A percentile compares a stretch with the other conserved stretches of the same genome.
Evolutionary conservation across 2,888 invertebrate genomes (phyloP).

Genomic region (Phorcus lineatus): DNA sequence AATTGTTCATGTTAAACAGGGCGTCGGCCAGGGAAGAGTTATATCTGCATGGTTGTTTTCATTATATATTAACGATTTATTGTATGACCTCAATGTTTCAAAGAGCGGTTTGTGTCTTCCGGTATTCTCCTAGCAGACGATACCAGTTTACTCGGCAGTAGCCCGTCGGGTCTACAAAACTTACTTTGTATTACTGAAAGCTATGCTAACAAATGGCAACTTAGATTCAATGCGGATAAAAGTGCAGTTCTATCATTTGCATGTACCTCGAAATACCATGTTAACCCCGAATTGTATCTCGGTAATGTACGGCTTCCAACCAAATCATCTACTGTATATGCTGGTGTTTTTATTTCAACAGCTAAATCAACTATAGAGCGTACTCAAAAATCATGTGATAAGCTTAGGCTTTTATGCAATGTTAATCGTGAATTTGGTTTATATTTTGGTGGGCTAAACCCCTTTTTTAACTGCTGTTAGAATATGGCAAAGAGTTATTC

Average conservation of each 20-base stretch:
- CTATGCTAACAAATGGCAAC: background rate
- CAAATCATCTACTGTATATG: background rate
- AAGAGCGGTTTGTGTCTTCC: background rate
- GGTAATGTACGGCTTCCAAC: background rate
- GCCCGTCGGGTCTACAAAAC: background rate
- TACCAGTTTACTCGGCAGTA: background rate
- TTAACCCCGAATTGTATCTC: background rate
- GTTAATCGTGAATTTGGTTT: background rate
- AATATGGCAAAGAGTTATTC: background rate
- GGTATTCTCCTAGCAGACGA: background rate
- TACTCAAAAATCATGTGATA: background rate
- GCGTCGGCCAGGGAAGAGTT: background rate
- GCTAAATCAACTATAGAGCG: background rate
- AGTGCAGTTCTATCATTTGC: background rate
- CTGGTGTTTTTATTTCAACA: background rate
- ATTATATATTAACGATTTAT: background rate
- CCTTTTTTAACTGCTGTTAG: background rate
- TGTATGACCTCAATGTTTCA: background rate
- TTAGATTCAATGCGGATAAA: background rate
- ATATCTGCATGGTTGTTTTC: slow-evolving; percentile 6
- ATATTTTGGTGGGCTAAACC: background rate
- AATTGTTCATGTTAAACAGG: background rate
- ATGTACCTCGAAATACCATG: background rate
- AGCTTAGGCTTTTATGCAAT: background rate
- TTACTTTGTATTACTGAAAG: background rate